A percentile compares a stretch with the other conserved stretches of the same genome.
phyloP scores from a whole-genome alignment of 1,140 invertebrate genomes.

The Anoplophora glabripennis region DNA sequence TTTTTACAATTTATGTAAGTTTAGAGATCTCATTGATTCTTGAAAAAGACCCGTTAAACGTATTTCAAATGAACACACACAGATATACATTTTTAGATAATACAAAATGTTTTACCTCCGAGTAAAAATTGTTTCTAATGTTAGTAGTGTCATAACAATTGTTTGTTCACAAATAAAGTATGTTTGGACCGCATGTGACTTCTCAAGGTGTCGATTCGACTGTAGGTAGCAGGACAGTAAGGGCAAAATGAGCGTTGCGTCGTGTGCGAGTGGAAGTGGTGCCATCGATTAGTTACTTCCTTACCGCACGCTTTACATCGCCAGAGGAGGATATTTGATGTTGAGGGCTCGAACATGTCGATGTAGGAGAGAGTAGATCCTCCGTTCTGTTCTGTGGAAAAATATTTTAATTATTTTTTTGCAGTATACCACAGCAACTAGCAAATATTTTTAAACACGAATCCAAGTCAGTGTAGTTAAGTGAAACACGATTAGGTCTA shows the following conservation, averaged over 20 bases:
- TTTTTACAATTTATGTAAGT: too few species aligned
- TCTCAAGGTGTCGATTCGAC: slow-evolving; percentile 77
- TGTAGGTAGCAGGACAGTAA: slow-evolving; percentile 80
- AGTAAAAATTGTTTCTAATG: too few species aligned
- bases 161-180: slow-evolving; percentile 52
- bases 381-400: slow-evolving; percentile 25
- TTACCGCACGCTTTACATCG: slow-evolving; percentile 78
- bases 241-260: slow-evolving; percentile 75
- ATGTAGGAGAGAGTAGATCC: slow-evolving; percentile 62
- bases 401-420: too few species aligned
- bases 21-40: too few species aligned
- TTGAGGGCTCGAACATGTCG: slow-evolving; percentile 73
- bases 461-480: too few species aligned
- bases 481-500: too few species aligned
- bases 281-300: slow-evolving; percentile 82
- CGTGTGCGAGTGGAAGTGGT: slow-evolving; percentile 81
- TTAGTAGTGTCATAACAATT: slow-evolving; percentile 20
- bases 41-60: too few species aligned
- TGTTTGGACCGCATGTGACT: slow-evolving; percentile 75
- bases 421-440: too few species aligned
- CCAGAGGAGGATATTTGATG: slow-evolving; percentile 66
- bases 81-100: too few species aligned
- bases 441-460: too few species aligned
- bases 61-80: too few species aligned
- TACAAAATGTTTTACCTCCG: too few species aligned